Base-by-base conservation (phyloP, 2,113 vertebrate species). In the Hemichromis elongatus region DNA sequence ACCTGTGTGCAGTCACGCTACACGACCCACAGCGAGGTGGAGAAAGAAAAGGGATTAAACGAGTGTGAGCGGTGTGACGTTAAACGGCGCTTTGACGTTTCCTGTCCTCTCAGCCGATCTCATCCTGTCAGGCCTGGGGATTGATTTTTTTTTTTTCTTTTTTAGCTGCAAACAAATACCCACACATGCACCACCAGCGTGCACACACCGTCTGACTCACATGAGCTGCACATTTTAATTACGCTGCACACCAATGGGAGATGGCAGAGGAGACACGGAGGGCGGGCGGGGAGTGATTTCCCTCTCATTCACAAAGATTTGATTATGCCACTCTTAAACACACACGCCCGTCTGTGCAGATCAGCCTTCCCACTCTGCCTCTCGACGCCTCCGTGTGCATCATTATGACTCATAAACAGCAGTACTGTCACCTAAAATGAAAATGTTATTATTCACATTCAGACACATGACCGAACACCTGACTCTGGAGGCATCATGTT, bases 241-340 rank as follows among this genome's bases (percentile, higher is more conserved):
- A 88, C n/a, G 19, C 53, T 26, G 26, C 80, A 82, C 82, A 70
- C 80, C 82, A 78, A 85, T 57, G 52, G 83, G 84, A 91, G 86
- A 85, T 80, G 81, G 37, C 70, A 80, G 55, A 80, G 56, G 77
- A 79, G 70, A 66, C 21, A 47, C 12, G 45, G 77, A 80, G 75
- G 61, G 80, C 4, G 1, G 66, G 82, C 11, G 19, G 81, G 68
- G 59, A 45, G 81, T 37, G 70, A 87, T 59, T 89, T 85, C 21
- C 53, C 55, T 80, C 89, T 93, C 93, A 91, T 93, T 95, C 90
- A 93, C 90, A 87, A 92, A 91, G 87, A 93, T 86, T 86, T 89
- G 78, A 92, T 94, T 80, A 93, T 85, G 56, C 19, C 77, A 53
- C 30, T 56, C 53, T 52, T 3, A 53, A 59, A 80, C 81, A 79